These are phyloP conservation scores for Drosophila sp. DNA, from an alignment of 1,140 invertebrate genomes.

Conservation along the genomic window DNA sequence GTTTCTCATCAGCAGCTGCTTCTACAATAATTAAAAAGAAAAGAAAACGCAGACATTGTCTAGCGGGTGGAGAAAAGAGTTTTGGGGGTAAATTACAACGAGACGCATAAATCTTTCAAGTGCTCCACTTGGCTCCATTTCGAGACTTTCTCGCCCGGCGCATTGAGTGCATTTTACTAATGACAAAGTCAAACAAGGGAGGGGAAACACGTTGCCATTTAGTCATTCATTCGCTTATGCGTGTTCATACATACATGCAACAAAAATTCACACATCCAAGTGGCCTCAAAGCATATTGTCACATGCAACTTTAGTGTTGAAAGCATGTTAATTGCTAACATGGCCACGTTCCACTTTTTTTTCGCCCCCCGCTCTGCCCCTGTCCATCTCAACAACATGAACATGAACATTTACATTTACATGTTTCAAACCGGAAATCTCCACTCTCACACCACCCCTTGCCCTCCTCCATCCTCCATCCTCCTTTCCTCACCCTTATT, in stretches of 20 bases:
- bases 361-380: slow-evolving; percentile 40
- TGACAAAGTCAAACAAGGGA: slow-evolving; percentile 66
- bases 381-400: slow-evolving; percentile 38
- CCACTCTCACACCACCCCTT: not conserved
- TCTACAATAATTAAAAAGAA: slow-evolving; percentile 68
- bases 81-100: slow-evolving; percentile 26
- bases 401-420: slow-evolving; percentile 61
- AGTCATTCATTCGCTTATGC: slow-evolving; percentile 5
- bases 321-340: slow-evolving; percentile 77
- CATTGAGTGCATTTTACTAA: slow-evolving; percentile 66
- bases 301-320: slow-evolving; percentile 72
- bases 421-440: slow-evolving; percentile 65
- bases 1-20: slow-evolving; percentile 49
- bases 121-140: slow-evolving; percentile 59
- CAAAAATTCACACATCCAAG: slow-evolving; percentile 50
- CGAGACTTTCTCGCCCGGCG: not conserved
- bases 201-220: slow-evolving; percentile 41
- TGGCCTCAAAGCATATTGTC: slow-evolving; percentile 58
- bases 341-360: slow-evolving; percentile 54
- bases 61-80: slow-evolving; percentile 29
- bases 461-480: not conserved
- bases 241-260: slow-evolving; percentile 8
- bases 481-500: not conserved
- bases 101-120: slow-evolving; percentile 67
- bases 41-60: slow-evolving; percentile 25